phyloP scores from a whole-genome alignment of 2,797 vertebrate genomes.

The Pangasius sanitwongsei region DNA sequence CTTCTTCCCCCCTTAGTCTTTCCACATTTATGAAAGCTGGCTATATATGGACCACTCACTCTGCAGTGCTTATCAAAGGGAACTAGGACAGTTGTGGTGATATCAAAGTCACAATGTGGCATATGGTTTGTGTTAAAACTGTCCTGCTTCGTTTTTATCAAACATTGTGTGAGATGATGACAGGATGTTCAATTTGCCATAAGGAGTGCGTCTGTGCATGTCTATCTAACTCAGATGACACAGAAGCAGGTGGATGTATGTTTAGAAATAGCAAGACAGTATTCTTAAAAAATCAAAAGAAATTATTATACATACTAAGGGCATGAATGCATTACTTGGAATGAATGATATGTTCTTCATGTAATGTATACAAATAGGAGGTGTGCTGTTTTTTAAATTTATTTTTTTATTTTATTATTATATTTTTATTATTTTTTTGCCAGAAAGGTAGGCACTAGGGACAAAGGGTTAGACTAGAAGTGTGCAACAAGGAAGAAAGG shows the following conservation, averaged over 20 bases:
- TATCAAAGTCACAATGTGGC: slow-evolving; percentile 35
- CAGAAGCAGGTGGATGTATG: slow-evolving; percentile 16
- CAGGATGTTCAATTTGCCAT: slow-evolving; percentile 50
- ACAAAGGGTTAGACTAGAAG: neutral
- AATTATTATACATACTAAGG: neutral
- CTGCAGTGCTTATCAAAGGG: slow-evolving; percentile 19
- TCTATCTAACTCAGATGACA: slow-evolving; percentile 44
- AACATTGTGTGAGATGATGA: slow-evolving; percentile 33
- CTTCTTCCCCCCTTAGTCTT: neutral
- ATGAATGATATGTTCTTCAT: neutral
- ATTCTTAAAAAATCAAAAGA: neutral
- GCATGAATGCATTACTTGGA: neutral
- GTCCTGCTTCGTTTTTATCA: slow-evolving; percentile 18
- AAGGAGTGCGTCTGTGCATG: slow-evolving; percentile 50
- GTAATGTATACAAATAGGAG: neutral
- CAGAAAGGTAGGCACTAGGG: neutral
- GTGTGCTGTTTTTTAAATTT: too few relatives aligned
- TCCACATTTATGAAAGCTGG: neutral
- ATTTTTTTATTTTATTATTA: too few relatives aligned
- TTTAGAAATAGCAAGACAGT: neutral
- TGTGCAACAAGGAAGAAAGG: neutral
- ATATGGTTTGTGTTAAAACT: slow-evolving; percentile 46
- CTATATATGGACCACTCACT: neutral
- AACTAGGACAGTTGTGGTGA: slow-evolving; percentile 24
- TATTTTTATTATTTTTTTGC: too few relatives aligned